Percentiles rank a stretch among this genome's conserved stretches.
Evolutionary conservation across 1,140 invertebrate genomes (phyloP).

Genomic region (Ctenoplectra terminalis): DNA sequence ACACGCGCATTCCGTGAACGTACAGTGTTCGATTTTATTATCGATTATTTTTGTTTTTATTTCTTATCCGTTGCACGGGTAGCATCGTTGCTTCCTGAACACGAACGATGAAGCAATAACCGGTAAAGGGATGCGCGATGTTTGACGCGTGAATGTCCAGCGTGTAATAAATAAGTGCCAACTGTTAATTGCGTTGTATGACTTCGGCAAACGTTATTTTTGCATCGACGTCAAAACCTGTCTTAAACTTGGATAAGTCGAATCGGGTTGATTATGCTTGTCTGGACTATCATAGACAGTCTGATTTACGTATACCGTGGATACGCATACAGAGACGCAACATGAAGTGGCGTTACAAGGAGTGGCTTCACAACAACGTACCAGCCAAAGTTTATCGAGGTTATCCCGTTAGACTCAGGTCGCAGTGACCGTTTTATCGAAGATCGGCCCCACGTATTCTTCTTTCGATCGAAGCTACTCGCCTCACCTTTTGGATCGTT

Average conservation of each 20-base stretch:
- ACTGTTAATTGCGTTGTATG: neutral
- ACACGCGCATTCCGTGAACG: neutral
- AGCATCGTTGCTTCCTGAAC: neutral
- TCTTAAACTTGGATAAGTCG: slow-evolving; percentile 34
- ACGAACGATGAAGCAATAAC: neutral
- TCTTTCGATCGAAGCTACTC: slow-evolving; percentile 26
- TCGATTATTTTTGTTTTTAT: neutral
- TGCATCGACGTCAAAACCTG: neutral
- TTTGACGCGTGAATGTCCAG: no score
- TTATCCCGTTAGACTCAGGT: slow-evolving; percentile 61
- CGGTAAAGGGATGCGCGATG: neutral
- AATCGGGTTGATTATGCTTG: slow-evolving; percentile 48
- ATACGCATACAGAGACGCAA: neutral
- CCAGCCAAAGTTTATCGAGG: slow-evolving; percentile 59
- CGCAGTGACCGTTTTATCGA: slow-evolving; percentile 46
- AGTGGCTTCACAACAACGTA: slow-evolving; percentile 46
- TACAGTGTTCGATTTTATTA: neutral
- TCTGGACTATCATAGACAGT: neutral
- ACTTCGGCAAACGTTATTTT: neutral
- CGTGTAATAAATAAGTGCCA: neutral
- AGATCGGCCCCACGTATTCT: slow-evolving; percentile 28
- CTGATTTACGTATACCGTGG: no score
- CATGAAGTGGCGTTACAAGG: slow-evolving; percentile 43
- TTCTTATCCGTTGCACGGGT: neutral
- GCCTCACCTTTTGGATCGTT: slow-evolving; percentile 31